Conservation (phyloP, 64 coral and sea anemone genomes). For the Montipora capricornis region DNA sequence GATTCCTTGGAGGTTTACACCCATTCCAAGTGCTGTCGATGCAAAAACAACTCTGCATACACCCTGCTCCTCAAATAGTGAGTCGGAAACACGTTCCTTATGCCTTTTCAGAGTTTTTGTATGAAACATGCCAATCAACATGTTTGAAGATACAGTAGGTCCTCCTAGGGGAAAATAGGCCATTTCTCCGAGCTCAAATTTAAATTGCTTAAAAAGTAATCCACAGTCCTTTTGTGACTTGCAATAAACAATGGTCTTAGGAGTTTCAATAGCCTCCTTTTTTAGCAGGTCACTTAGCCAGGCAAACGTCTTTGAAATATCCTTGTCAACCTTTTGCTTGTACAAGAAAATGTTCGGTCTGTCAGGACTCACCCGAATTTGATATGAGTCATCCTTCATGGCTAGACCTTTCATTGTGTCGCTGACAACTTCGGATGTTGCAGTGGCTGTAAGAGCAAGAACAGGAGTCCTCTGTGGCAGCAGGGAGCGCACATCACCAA, state of each 20-base stretch:
- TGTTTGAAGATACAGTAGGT: background rate
- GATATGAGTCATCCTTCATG: background rate
- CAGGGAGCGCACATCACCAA: too few species aligned
- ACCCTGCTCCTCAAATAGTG: conserved; percentile 28
- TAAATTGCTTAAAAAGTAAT: conserved; percentile 35
- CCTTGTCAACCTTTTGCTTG: conserved; percentile 14
- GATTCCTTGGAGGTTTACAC: background rate
- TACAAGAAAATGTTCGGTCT: conserved; percentile 62
- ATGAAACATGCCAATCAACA: conserved; percentile 78
- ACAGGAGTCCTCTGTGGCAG: conserved; percentile 7
- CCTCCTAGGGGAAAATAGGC: background rate
- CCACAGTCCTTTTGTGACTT: conserved; percentile 75
- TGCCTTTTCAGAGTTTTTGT: conserved; percentile 56
- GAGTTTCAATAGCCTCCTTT: background rate
- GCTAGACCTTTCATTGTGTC: conserved; percentile 2
- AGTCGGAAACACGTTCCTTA: conserved; percentile 37
- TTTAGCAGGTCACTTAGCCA: background rate
- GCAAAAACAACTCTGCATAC: conserved; percentile 68
- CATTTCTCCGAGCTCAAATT: conserved; percentile 14
- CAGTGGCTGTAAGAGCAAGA: conserved; percentile 64
- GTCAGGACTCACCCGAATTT: conserved; percentile 39
- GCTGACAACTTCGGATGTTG: background rate
- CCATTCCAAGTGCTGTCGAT: conserved; percentile 73
- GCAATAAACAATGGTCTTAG: conserved; percentile 56
- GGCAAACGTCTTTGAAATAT: background rate